Evolutionary conservation across 92 coral and sea anemone genomes (phyloP), one percentile per base, ranked within the genome.

Genomic region (Parazoanthus atlanticus): DNA sequence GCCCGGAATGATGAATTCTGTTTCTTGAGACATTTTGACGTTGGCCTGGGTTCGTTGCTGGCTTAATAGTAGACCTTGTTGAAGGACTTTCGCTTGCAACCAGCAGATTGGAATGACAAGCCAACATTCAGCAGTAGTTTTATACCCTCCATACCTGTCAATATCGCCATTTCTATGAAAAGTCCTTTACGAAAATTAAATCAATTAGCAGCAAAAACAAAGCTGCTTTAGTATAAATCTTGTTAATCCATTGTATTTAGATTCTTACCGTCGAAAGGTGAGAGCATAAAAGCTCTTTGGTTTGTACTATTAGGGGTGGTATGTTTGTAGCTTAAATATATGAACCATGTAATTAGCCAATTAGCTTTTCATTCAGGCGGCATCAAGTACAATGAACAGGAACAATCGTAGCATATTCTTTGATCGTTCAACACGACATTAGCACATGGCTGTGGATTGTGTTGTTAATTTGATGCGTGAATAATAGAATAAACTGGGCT

Each of bases 151-250:
- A 41, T 13, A 38, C 80, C 80, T 81, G 38, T 90, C 98, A 93
- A 95, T 90, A 93, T 93, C 91, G 66, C 46, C 65, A 66, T 78
- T 89, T 91, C 80, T 90, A 58, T 36, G 32, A 89, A 86, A 86
- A 85, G 91, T 91, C 90, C 92, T 89, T 91, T 30, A 88, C 72
- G 85, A 91, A 85, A 86, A 92, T 93, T 89, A 90, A 90, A 85
- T 95, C 95, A 89, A 92, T 92, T 92, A 92, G 88, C 90, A 82
- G 88, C 92, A 88, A 86, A 65, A 89, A 85, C 88, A 90, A 89
- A 84, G 90, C 80, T 88, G 77, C 78, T 84, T 88, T 88, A 85
- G 67, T 85, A 79, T 30, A 88, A 13, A 43, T 56, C 81, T 70
- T 79, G 73, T 82, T 70, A 75, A 88, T 28, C 89, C 66, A 81